Conservation (phyloP, 1,140 invertebrate species). For the Apis mellifera region DNA sequence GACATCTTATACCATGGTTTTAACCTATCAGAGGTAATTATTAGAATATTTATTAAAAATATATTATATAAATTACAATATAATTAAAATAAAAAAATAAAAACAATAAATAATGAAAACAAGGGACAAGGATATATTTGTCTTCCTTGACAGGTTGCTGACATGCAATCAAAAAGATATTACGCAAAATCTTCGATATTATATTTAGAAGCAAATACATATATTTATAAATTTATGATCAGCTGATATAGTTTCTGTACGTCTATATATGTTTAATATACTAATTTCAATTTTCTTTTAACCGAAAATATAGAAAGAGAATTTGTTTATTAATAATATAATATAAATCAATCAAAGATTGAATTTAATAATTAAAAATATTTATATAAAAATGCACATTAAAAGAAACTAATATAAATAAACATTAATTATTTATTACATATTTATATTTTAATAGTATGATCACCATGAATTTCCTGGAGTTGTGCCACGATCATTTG, state of each 20-base stretch:
- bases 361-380: not conserved
- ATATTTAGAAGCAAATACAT: slow-evolving; percentile 71
- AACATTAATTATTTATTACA: slow-evolving; percentile 9
- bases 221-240: slow-evolving; percentile 71
- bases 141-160: slow-evolving; percentile 53
- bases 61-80: not conserved
- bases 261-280: not conserved
- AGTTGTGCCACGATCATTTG: slow-evolving; percentile 97
- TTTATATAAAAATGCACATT: not conserved
- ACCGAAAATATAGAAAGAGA: not conserved
- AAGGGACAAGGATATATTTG: not conserved
- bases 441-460: slow-evolving; percentile 86
- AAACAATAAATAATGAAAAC: not conserved
- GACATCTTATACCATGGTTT: slow-evolving; percentile 95
- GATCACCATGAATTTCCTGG: slow-evolving; percentile 99
- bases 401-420: not conserved
- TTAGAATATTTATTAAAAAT: not conserved
- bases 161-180: slow-evolving; percentile 57
- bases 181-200: slow-evolving; percentile 65
- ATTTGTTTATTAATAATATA: not conserved
- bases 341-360: not conserved
- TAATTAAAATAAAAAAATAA: not conserved
- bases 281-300: slow-evolving; percentile 2
- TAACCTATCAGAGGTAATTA: slow-evolving; percentile 91
- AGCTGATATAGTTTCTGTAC: slow-evolving; percentile 60